Evolutionary conservation across 2,797 vertebrate genomes (phyloP), one percentile per base, ranked within the genome.

Genomic region (Manis javanica): DNA sequence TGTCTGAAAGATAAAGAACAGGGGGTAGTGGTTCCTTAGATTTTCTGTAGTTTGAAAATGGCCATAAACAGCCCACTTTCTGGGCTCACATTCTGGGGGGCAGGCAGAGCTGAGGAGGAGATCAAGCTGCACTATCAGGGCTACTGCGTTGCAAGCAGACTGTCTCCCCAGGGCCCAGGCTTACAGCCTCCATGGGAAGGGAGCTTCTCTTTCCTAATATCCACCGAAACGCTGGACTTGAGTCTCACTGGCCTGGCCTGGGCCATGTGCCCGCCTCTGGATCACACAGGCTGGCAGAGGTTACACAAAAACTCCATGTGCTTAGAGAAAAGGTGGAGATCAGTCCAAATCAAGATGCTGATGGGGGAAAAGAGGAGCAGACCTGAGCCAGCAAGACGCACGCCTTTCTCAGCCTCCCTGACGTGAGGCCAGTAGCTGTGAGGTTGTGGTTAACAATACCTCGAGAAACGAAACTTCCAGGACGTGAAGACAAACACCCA

Each of bases 381-480:
- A 37, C 63, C 3, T 5, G 10, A 24, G 7, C 19, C 23, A 1
- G 34, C 59, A 64, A 18, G 64, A 6, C 37, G 14, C 15, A 26
- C 3, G 12, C 7, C 10, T 68, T 31, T 39, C 26, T 87, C 46
- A 18, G 71, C 71, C 37, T 24, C 7, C 15, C 31, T 14, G 34
- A 29, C 7, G 0, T 0, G 26, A 14, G 0, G 9, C 18, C 2
- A 5, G 29, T 7, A 24, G 19, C 63, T 7, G 2, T 4, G 18
- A 55, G 49, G 3, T 21, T 10, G 0, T 12, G 69, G 24, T 53
- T 15, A 71, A 31, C 29, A 68, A 75, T 78, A 87, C 23, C 81
- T 66, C 79, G 23, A n/a, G 24, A 42, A 68, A 19, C 19, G 10
- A 5, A 66, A 31, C 39, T 29, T 18, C 18, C 24, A 68, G 42